Conservation (phyloP, 1,140 invertebrate genomes). For the Choristoneura fumiferana region DNA sequence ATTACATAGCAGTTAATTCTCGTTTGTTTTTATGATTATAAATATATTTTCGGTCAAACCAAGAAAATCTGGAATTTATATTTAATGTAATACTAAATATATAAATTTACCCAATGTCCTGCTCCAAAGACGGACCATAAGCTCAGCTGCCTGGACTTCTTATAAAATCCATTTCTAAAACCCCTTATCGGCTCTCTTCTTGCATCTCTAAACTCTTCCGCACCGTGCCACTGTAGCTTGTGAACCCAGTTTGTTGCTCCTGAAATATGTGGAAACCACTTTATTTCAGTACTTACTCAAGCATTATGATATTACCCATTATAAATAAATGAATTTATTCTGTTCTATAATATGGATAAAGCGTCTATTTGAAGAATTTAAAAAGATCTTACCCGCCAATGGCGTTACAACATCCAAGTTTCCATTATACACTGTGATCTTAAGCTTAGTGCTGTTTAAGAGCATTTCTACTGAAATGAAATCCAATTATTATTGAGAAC, state of each 20-base stretch:
- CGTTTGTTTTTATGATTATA: too few species aligned
- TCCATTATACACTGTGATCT: constrained; percentile 64
- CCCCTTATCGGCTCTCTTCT: constrained; percentile 44
- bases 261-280: constrained; percentile 21
- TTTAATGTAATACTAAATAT: too few species aligned
- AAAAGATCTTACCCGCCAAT: constrained; percentile 47
- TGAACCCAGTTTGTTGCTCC: constrained; percentile 67
- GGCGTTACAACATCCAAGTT: constrained; percentile 63
- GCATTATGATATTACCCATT: not conserved
- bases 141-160: constrained; percentile 43
- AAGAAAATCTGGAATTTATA: too few species aligned
- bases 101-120: constrained; percentile 59
- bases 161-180: constrained; percentile 55
- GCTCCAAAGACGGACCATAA: constrained; percentile 63
- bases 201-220: constrained; percentile 43
- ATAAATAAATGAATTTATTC: not conserved
- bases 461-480: constrained; percentile 60
- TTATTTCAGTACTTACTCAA: too few species aligned
- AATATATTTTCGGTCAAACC: too few species aligned
- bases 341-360: too few species aligned
- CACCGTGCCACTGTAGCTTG: constrained; percentile 55
- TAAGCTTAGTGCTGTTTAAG: constrained; percentile 51
- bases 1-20: too few species aligned
- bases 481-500: constrained; percentile 21
- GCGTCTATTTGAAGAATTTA: not conserved